Base-by-base conservation (phyloP, 2,797 vertebrate genomes). In the Eutrigla gurnardus region DNA sequence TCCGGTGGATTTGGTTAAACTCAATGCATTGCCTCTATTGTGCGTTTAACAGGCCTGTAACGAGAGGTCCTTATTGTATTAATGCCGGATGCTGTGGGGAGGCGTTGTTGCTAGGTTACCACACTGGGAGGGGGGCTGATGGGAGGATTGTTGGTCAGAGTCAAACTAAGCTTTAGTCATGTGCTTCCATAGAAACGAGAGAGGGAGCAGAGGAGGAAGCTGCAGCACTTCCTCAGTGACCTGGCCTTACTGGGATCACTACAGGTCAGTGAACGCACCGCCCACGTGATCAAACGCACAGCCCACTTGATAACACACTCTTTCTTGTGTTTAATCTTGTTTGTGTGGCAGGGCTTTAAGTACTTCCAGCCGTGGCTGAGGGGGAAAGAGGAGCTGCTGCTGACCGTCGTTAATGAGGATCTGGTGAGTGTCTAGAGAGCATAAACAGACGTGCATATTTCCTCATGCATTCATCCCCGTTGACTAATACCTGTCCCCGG, bases 281-380 rank as follows among this genome's bases (percentile, higher is more conserved):
- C 13, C 49, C 13, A 17, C 3, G 4, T 17, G 4, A 32, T 53
- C 7, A 45, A 39, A 18, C 37, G 39, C 18, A 47, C 3, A 25
- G 10, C 58, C 10, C 9, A 7, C 5, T 12, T 33, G 5, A 42
- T 61, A 25, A 25, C 33, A 17, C 18, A 65, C 8, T 57, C 2
- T 58, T 32, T 37, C 14, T 33, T 14, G 39, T 14, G 7, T 52
- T n/a, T n/a, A 13, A 14, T 32, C 6, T 64, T 7, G 5, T 77
- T 46, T 52, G 40, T 39, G 35, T 64, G 6, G 1, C 57, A 96
- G 95, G 95, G 95, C 0, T 96, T 96, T 76, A 94, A 93, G 68
- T 96, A 95, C 81, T 96, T 96, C 81, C 95, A 96, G 89, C 94
- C 95, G 1, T 96, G 95, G 95, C 91, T 96, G 0, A 90, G 95